phyloP scores from a whole-genome alignment of 2,888 invertebrate species.

The Cryptocephalus moraei region DNA sequence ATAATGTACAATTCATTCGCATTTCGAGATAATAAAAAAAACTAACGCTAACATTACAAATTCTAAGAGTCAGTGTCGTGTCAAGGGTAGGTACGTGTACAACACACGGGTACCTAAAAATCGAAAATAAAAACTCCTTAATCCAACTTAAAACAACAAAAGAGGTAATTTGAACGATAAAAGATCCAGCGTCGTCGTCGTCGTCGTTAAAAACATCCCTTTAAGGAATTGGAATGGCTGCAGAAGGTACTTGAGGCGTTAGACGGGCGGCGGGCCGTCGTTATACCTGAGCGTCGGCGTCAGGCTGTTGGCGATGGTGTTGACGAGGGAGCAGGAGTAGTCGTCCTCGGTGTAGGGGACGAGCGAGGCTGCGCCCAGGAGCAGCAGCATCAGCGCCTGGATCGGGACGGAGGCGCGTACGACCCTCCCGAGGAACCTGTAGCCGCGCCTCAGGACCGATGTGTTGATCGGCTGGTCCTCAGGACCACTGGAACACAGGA shows the following conservation, averaged over 20 bases:
- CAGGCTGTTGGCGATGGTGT: conserved; percentile 71
- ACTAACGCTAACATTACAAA: conserved; percentile 8
- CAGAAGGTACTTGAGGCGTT: neutral
- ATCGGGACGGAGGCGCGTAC: conserved; percentile 87
- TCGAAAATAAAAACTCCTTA: conserved; percentile 5
- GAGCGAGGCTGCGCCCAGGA: conserved; percentile 87
- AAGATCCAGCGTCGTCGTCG: neutral
- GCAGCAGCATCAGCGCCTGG: conserved; percentile 85
- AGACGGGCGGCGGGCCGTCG: conserved; percentile 89
- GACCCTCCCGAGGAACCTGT: conserved; percentile 80
- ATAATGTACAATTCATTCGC: conserved; percentile 14
- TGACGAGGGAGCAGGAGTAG: conserved; percentile 75
- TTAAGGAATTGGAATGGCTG: conserved; percentile 14
- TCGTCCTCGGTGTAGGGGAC: conserved; percentile 83
- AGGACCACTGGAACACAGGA: conserved; percentile 28
- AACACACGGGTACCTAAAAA: too few relatives aligned
- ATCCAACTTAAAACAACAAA: conserved; percentile 7
- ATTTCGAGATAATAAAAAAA: conserved; percentile 16
- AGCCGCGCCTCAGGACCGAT: conserved; percentile 62
- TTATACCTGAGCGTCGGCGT: conserved; percentile 86
- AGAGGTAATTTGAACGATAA: neutral
- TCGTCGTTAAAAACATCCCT: conserved; percentile 9
- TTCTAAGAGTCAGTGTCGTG: neutral
- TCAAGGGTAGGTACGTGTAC: too few relatives aligned
- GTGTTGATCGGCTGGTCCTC: conserved; percentile 44